phyloP scores from a whole-genome alignment of 2,888 invertebrate genomes.

The Laspeyria flexula region DNA sequence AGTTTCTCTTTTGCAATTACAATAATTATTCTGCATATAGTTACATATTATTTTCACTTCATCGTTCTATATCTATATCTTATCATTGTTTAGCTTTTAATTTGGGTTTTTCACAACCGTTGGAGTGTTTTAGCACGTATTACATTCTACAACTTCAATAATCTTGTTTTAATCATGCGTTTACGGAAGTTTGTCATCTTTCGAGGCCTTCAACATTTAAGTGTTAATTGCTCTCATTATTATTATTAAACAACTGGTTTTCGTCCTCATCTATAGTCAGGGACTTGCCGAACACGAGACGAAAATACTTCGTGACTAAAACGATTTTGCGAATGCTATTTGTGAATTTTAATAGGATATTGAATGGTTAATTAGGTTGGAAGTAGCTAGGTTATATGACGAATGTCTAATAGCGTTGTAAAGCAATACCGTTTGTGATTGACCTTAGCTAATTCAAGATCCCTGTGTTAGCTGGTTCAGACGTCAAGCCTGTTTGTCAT shows the following conservation, averaged over 20 bases:
- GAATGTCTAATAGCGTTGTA: constrained; percentile 1
- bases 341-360: constrained; percentile 13
- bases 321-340: constrained; percentile 23
- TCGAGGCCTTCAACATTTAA: constrained; percentile 48
- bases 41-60: too few relatives aligned
- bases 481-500: background rate
- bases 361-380: constrained; percentile 4
- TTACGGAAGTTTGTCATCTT: constrained; percentile 50
- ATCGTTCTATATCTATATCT: too few relatives aligned
- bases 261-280: constrained; percentile 34
- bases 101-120: background rate
- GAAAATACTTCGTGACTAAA: constrained; percentile 39
- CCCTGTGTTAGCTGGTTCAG: background rate
- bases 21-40: too few relatives aligned
- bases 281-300: constrained; percentile 48
- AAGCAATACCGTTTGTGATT: background rate
- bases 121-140: background rate
- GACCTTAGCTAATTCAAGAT: background rate
- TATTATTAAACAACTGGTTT: constrained; percentile 55
- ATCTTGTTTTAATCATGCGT: constrained; percentile 5
- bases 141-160: background rate
- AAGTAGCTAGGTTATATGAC: constrained; percentile 3
- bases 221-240: constrained; percentile 60
- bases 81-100: background rate
- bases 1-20: too few relatives aligned